phyloP scores from a whole-genome alignment of 2,113 vertebrate genomes.

The Ibidorhyncha struthersii region DNA sequence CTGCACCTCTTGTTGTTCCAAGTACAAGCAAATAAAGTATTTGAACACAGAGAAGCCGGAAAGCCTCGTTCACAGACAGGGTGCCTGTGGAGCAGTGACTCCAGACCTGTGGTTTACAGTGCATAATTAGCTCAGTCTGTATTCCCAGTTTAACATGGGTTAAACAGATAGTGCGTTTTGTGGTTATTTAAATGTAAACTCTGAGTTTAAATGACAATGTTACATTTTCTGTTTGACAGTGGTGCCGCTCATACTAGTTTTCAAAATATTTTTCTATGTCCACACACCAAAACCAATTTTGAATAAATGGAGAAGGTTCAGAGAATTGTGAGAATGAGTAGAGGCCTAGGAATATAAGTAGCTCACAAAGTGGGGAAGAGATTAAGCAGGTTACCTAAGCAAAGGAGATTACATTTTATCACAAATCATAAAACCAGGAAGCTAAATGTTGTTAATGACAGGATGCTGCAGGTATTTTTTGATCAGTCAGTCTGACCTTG shows the following conservation, averaged over 20 bases:
- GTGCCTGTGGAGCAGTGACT: not conserved
- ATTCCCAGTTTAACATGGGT: not conserved
- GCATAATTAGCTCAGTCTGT: not conserved
- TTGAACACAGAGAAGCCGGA: not conserved
- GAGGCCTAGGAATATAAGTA: not conserved
- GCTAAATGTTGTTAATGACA: not conserved
- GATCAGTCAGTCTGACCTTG: not conserved
- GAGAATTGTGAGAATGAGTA: not conserved
- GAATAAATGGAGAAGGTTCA: not conserved
- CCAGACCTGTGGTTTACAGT: not conserved
- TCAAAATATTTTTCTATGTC: not conserved
- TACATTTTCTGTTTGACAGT: not conserved
- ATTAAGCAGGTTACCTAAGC: not conserved
- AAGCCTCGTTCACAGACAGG: not conserved
- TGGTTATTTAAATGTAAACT: not conserved
- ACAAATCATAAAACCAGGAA: not conserved
- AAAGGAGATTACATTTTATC: not conserved
- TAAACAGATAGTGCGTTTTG: not conserved
- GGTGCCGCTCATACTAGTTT: not conserved
- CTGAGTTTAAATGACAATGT: not conserved
- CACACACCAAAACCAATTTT: not conserved
- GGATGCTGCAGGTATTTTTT: not conserved
- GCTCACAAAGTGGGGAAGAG: not conserved
- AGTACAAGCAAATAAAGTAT: not conserved
- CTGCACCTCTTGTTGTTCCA: not conserved